phyloP scores from a whole-genome alignment of 2,888 invertebrate genomes.

The Odontothrips loti region DNA sequence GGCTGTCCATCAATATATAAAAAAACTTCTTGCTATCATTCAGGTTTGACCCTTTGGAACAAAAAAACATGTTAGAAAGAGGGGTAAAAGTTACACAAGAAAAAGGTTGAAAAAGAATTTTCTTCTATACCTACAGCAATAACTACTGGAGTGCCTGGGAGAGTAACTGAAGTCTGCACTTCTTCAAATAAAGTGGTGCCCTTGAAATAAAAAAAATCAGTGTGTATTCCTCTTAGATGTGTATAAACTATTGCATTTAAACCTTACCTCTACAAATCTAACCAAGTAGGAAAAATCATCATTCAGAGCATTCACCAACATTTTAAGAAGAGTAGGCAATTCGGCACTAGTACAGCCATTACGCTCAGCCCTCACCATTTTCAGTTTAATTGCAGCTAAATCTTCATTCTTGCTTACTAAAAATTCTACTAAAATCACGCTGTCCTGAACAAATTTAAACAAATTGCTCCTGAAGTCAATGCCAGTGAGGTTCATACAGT shows the following conservation, averaged over 20 bases:
- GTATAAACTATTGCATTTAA: not conserved
- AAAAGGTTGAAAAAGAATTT: not conserved
- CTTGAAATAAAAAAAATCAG: not conserved
- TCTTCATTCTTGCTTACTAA: not conserved
- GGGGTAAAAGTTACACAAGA: not conserved
- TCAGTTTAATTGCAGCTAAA: not conserved
- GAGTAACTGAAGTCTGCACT: not conserved
- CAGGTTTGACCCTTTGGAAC: not conserved
- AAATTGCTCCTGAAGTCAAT: not conserved
- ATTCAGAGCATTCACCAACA: not conserved
- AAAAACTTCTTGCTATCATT: not conserved
- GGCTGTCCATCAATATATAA: not conserved
- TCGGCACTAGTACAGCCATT: not conserved
- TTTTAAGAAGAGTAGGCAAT: not conserved
- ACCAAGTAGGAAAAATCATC: not conserved
- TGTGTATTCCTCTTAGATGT: not conserved
- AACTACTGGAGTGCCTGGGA: not conserved
- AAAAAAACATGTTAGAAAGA: not conserved
- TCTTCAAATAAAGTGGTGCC: not conserved
- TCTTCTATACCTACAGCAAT: not conserved
- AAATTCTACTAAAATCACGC: too few species aligned
- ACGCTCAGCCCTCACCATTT: not conserved
- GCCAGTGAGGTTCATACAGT: not conserved
- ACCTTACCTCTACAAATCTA: slow-evolving; percentile 7
- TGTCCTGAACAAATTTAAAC: not conserved